Percentiles rank a stretch among this genome's conserved stretches.
These are phyloP conservation scores for Arnoldichthys spilopterus DNA, from an alignment of 2,797 vertebrate species.

Conservation along the genomic window DNA sequence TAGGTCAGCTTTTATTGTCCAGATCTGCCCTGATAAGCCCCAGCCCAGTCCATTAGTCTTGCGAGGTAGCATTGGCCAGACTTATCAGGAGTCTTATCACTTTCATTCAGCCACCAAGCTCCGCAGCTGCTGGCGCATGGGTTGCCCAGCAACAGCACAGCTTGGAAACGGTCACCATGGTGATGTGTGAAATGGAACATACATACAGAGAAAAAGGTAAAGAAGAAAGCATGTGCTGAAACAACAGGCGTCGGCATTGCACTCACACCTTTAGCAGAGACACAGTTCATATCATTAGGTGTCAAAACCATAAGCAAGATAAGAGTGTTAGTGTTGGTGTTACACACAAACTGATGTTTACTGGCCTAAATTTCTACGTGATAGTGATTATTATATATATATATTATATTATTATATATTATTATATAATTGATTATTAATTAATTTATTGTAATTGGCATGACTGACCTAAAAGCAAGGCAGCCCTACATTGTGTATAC, in stretches of 20 bases:
- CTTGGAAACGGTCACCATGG: conserved; percentile 62
- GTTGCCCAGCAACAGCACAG: conserved; percentile 73
- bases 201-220: conserved; percentile 19
- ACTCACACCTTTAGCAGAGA: neutral
- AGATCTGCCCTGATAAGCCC: conserved; percentile 50
- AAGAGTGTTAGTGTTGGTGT: neutral
- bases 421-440: too few relatives aligned
- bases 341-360: neutral
- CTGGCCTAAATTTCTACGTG: neutral
- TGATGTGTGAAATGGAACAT: conserved; percentile 53
- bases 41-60: conserved; percentile 31
- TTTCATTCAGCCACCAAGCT: conserved; percentile 47
- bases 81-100: conserved; percentile 61
- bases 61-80: neutral
- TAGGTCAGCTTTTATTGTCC: conserved; percentile 59
- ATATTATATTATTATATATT: too few relatives aligned
- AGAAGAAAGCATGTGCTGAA: conserved; percentile 9
- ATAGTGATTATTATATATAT: neutral
- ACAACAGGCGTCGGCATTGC: neutral
- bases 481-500: neutral
- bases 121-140: conserved; percentile 44
- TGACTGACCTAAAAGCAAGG: neutral
- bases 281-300: neutral
- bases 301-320: neutral
- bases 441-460: neutral